Evolutionary conservation across 2,888 invertebrate genomes (phyloP).

Genomic region (Unio pictorum): DNA sequence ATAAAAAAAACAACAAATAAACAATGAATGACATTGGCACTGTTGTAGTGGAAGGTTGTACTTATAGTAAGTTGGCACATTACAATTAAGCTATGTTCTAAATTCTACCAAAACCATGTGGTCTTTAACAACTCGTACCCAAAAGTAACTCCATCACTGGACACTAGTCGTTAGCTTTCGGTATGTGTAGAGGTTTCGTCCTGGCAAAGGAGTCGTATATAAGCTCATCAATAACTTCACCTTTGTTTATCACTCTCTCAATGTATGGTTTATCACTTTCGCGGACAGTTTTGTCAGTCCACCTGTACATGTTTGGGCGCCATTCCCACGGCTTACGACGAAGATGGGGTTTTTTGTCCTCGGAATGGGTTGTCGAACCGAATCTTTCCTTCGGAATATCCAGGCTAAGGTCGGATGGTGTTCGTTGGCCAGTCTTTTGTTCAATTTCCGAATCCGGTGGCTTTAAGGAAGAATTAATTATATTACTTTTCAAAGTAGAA

Average conservation of each 20-base stretch:
- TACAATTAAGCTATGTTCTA: too few species aligned
- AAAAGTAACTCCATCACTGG: too few species aligned
- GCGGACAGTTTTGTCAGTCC: conserved; percentile 32
- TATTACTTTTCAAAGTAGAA: too few species aligned
- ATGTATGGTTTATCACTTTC: conserved; percentile 41
- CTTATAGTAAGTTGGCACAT: too few species aligned
- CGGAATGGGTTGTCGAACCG: conserved; percentile 32
- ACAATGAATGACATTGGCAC: too few species aligned
- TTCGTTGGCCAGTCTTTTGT: neutral
- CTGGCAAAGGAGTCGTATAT: conserved; percentile 33
- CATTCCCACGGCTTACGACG: conserved; percentile 36
- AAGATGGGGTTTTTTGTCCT: conserved; percentile 31
- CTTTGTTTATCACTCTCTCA: conserved; percentile 30
- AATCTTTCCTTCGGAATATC: conserved; percentile 31
- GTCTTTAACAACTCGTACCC: too few species aligned
- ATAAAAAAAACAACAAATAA: too few species aligned
- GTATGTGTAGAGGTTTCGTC: conserved; percentile 30
- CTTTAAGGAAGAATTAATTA: too few species aligned
- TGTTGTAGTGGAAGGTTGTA: too few species aligned
- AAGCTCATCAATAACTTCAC: conserved; percentile 33
- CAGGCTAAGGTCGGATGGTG: conserved; percentile 21
- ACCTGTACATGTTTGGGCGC: conserved; percentile 35
- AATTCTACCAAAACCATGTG: too few species aligned
- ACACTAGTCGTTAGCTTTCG: conserved; percentile 3
- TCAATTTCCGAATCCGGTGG: conserved; percentile 4